Evolutionary conservation across 92 coral and sea anemone species (phyloP).

Genomic region (Anthopleura xanthogrammica): DNA sequence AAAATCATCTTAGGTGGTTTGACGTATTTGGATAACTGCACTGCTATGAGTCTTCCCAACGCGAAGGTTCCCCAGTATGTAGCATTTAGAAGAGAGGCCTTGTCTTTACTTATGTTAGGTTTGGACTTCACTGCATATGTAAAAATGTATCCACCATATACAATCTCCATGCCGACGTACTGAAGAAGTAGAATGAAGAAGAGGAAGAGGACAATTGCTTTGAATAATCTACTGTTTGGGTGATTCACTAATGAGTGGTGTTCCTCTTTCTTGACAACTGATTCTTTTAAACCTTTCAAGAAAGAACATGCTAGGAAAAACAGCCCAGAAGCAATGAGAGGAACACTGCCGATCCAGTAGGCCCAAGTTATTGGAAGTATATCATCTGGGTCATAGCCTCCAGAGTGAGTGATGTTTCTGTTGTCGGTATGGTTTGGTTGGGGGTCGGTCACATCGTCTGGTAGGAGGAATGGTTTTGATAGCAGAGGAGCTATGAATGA

Average conservation of each 20-base stretch:
- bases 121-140: slow-evolving; percentile 57
- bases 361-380: slow-evolving; percentile 70
- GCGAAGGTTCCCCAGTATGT: slow-evolving; percentile 98
- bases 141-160: slow-evolving; percentile 85
- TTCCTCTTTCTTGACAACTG: slow-evolving; percentile 39
- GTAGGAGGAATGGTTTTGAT: slow-evolving; percentile 75
- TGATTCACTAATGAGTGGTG: slow-evolving; percentile 23
- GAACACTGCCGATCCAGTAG: slow-evolving; percentile 68
- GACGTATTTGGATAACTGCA: slow-evolving; percentile 66
- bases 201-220: slow-evolving; percentile 49
- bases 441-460: slow-evolving; percentile 12
- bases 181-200: slow-evolving; percentile 73
- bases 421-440: slow-evolving; percentile 10
- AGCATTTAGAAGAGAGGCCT: slow-evolving; percentile 73
- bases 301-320: slow-evolving; percentile 58
- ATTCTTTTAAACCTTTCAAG: slow-evolving; percentile 41
- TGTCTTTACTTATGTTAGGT: slow-evolving; percentile 44
- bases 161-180: slow-evolving; percentile 89
- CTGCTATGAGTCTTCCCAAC: slow-evolving; percentile 70
- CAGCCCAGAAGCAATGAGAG: slow-evolving; percentile 61
- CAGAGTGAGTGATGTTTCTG: background rate
- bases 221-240: slow-evolving; percentile 53
- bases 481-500: slow-evolving; percentile 82
- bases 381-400: slow-evolving; percentile 11
- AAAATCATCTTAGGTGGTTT: slow-evolving; percentile 69